Evolutionary conservation across 2,888 invertebrate species (phyloP), one percentile per base, ranked within the genome.

Genomic region (Sesamia inferens): DNA sequence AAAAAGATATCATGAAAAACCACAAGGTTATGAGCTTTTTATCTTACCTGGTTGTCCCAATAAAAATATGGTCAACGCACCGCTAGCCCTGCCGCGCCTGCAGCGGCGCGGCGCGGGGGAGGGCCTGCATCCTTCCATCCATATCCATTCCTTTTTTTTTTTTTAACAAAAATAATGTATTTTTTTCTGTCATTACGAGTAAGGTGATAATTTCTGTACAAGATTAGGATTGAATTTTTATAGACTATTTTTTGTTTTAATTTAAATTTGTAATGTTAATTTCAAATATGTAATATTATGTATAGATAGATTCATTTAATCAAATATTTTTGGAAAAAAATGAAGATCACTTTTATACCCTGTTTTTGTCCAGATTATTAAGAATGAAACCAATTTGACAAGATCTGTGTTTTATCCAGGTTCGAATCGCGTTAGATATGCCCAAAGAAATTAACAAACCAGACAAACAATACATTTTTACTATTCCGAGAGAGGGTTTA

Each of bases 391-490:
- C 14, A 39, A 51, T 39, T 51, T 39, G 14, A 65, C 14, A 39
- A 65, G 31, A 1, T 42, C 3, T 8, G 8, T n/a, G 11, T 63
- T 75, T 62, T 71, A 0, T 76, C 79, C 80, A 95, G 95, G 82
- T 98, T 0, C 93, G 94, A 68, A 93, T 96, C 76, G 88, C 92
- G n/a, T 91, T 98, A 2, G 94, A 96, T 19, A 97, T 97, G 81
- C 96, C 95, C 0, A 96, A 96, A 83, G 96, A 96, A 70, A 96
- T 98, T 61, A 85, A 90, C 0, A 97, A 97, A 86, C 97, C 97
- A 0, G 97, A 97, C 0, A 98, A 98, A 88, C 98, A 98, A 0
- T 99, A 98, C 88, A 98, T 98, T 85, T 98, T 98, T 86, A 97
- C 97, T 0, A 97, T 99, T 90, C 99, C 99, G 0, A 97, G 97